A percentile compares a stretch with the other conserved stretches of the same genome.
These are phyloP conservation scores for Lasioglossum zephyrum DNA, from an alignment of 2,888 invertebrate genomes.

Conservation along the genomic window DNA sequence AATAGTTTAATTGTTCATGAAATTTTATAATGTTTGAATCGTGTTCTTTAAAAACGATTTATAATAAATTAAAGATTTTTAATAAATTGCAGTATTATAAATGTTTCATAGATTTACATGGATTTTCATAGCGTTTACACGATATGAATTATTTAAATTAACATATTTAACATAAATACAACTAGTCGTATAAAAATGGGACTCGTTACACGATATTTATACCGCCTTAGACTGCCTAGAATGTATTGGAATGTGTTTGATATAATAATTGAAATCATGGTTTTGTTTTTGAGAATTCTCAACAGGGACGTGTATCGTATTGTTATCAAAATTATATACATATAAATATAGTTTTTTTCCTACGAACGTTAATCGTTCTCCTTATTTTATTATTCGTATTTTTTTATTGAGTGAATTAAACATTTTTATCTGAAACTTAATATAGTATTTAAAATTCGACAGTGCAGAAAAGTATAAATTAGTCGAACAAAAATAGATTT, in stretches of 20 bases:
- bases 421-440: background rate
- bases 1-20: constrained; percentile 9
- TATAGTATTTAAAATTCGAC: constrained; percentile 9
- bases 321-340: constrained; percentile 52
- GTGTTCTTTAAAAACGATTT: background rate
- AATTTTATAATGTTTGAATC: background rate
- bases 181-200: constrained; percentile 16
- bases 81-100: constrained; percentile 16
- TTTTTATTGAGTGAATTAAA: constrained; percentile 13
- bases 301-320: constrained; percentile 39
- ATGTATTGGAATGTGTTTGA: constrained; percentile 20
- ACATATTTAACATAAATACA: constrained; percentile 22
- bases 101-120: background rate
- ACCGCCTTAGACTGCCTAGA: background rate
- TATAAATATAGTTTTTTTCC: constrained; percentile 54
- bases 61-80: background rate
- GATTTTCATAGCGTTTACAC: constrained; percentile 19
- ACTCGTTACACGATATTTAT: constrained; percentile 10
- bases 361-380: constrained; percentile 32
- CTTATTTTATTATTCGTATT: constrained; percentile 9
- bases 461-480: constrained; percentile 29
- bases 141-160: constrained; percentile 24
- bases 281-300: constrained; percentile 41
- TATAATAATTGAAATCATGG: constrained; percentile 39
- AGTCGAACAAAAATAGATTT: constrained; percentile 27